Conservation (phyloP, 1,140 invertebrate genomes). For the Tribolium castaneum region DNA sequence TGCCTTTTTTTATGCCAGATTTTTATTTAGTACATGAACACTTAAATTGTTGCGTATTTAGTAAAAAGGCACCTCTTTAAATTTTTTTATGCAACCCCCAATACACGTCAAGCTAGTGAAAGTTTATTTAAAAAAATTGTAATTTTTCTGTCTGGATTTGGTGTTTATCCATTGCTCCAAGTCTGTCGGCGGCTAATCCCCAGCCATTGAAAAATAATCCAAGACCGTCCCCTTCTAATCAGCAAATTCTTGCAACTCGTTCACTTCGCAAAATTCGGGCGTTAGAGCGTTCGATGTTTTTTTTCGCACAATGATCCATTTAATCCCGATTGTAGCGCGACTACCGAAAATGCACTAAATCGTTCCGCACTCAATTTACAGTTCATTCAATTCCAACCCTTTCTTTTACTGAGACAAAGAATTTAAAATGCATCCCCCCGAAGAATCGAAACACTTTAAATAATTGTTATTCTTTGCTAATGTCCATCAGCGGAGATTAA, state of each 20-base stretch:
- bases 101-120: too few species aligned
- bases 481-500: constrained; percentile 49
- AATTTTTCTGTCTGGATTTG: too few species aligned
- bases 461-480: constrained; percentile 56
- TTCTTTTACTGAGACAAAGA: constrained; percentile 51
- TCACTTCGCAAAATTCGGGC: not conserved
- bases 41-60: too few species aligned
- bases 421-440: constrained; percentile 49
- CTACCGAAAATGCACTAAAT: constrained; percentile 46
- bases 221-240: not conserved
- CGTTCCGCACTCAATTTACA: constrained; percentile 51
- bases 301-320: constrained; percentile 24
- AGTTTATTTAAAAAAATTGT: too few species aligned
- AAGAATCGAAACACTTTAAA: constrained; percentile 54
- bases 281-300: not conserved
- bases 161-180: not conserved
- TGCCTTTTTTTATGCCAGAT: too few species aligned
- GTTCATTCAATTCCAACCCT: constrained; percentile 53
- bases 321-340: constrained; percentile 28
- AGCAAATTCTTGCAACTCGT: not conserved
- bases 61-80: too few species aligned
- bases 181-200: not conserved
- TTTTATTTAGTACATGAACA: too few species aligned
- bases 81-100: too few species aligned
- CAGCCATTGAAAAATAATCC: constrained; percentile 22